Percentiles rank a stretch among this genome's conserved stretches.
Conservation (phyloP, 2,797 vertebrate genomes). For the Danio choprae region DNA sequence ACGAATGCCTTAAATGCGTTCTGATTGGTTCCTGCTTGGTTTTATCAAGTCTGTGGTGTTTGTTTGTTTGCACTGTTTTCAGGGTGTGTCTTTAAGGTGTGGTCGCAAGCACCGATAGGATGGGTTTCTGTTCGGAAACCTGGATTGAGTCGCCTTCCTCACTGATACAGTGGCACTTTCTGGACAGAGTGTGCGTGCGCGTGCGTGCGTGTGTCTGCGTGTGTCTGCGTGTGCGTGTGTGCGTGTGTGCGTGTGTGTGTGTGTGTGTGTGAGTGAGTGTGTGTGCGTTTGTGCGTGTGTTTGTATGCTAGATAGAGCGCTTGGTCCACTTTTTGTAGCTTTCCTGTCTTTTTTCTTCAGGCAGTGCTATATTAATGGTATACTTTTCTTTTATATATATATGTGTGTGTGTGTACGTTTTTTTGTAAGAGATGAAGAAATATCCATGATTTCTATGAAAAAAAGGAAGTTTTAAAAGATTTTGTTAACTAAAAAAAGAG, state of each 20-base stretch:
- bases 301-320: constrained; percentile 50
- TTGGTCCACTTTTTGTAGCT: constrained; percentile 51
- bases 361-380: constrained; percentile 66
- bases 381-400: constrained; percentile 64
- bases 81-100: constrained; percentile 62
- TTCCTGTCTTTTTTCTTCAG: constrained; percentile 49
- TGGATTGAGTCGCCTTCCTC: constrained; percentile 68
- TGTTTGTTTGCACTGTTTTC: constrained; percentile 58
- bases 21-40: constrained; percentile 80
- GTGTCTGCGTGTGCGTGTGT: constrained; percentile 55
- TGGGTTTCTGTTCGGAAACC: constrained; percentile 60
- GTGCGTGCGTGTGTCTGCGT: constrained; percentile 65
- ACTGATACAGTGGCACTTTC: constrained; percentile 62
- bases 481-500: constrained; percentile 32
- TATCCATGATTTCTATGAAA: constrained; percentile 32
- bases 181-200: constrained; percentile 61
- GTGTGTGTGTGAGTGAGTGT: constrained; percentile 62
- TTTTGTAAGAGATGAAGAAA: constrained; percentile 67
- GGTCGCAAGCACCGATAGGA: constrained; percentile 57
- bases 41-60: constrained; percentile 73
- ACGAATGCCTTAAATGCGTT: constrained; percentile 75
- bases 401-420: too few relatives aligned
- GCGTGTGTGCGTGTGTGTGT: constrained; percentile 51
- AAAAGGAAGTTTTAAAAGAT: constrained; percentile 40
- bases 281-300: too few relatives aligned